Evolutionary conservation across 2,113 vertebrate species (phyloP).

Genomic region (Mus spicilegus): DNA sequence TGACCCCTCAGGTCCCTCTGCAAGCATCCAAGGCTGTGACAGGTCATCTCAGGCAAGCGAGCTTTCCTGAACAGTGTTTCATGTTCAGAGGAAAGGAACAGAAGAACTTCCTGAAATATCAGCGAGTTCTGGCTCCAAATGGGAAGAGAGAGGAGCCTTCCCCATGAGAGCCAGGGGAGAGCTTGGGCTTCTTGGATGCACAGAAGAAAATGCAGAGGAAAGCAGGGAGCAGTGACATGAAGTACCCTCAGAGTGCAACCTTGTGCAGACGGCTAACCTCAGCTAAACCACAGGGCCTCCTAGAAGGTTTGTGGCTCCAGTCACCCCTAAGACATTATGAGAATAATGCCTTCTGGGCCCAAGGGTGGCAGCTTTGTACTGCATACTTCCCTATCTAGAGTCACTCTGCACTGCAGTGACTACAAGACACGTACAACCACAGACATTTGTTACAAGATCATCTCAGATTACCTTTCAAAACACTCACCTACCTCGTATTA

Average conservation of each 20-base stretch:
- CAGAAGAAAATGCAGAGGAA: too few species aligned
- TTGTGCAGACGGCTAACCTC: not conserved
- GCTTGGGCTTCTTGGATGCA: not conserved
- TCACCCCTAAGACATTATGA: not conserved
- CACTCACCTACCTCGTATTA: slow-evolving; percentile 90
- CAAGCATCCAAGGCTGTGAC: not conserved
- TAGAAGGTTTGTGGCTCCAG: too few species aligned
- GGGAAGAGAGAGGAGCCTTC: not conserved
- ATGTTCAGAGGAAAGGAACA: not conserved
- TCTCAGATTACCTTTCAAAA: slow-evolving; percentile 35
- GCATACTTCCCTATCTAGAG: accelerated
- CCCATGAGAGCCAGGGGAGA: not conserved
- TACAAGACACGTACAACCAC: not conserved
- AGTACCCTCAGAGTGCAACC: not conserved
- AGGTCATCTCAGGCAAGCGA: not conserved
- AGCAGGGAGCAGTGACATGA: too few species aligned
- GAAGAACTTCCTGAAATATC: accelerated
- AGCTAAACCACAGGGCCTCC: accelerated
- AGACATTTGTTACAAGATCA: not conserved
- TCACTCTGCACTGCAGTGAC: not conserved
- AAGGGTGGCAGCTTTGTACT: accelerated
- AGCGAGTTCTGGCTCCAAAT: not conserved
- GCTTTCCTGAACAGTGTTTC: not conserved
- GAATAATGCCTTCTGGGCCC: too few species aligned
- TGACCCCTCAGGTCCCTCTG: not conserved